Evolutionary conservation across 2,888 invertebrate species (phyloP), one percentile per base, ranked within the genome.

Genomic region (Andrena hattorfiana): DNA sequence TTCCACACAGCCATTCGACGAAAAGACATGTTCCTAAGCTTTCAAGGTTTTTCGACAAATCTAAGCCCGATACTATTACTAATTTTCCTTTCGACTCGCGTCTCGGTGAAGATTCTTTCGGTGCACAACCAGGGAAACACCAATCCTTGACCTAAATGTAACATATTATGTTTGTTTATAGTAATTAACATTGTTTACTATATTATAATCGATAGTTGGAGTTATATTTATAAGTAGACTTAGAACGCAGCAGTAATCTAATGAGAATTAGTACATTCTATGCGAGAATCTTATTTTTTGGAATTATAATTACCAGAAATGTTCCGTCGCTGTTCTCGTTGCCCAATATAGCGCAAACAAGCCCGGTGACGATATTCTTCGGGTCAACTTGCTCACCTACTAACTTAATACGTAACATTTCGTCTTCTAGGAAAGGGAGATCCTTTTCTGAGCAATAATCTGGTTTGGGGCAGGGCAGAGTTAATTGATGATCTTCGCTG

Each of bases 401-500:
- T 70, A 99, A 94, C 84, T 96, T 96, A 78, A 98, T 98, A 90
- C 99, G 96, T 92, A 99, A 98, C 49, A 98, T 95, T 92, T 99
- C 98, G 95, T 99, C 99, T 94, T 99, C 99, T 79, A 99, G 94
- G 79, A 98, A 97, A 26, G 99, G 93, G 89, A 96, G 96, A 94
- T 99, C 99, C 26, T 96, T 95, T 20, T 97, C 97, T 89, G 97
- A 97, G 2, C 97, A 97, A 94, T 97, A 99, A 93, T 97, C 93
- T 54, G 93, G 94, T 92, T 95, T 95, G 8, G 94, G 94, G n/a
- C 96, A 96, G 91, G 97, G 97, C 0, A 97, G 97, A 63, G 97
- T 95, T 69, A 98, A 95, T 93, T 98, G 97, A 91, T 98, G 96
- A 92, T 98, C 98, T 94, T 99, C 99, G 72, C 98, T 97, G 2